Percentiles rank a stretch among this genome's conserved stretches.
Conservation (phyloP, 1,140 invertebrate genomes). For the Eumaeus atala region DNA sequence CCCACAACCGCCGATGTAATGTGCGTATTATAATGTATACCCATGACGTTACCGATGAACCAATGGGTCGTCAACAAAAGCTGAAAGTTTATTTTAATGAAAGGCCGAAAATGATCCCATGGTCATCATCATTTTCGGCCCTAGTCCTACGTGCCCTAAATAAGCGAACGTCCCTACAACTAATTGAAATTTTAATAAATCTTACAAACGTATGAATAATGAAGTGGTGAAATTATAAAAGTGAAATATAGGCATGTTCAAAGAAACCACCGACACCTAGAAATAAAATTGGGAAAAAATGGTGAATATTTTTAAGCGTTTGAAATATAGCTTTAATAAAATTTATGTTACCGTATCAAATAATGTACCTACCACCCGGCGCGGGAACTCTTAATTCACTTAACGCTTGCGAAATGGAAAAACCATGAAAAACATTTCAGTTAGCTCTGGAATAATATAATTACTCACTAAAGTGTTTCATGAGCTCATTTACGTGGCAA, state of each 20-base stretch:
- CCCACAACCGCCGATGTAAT: too few relatives aligned
- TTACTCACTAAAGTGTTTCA: too few relatives aligned
- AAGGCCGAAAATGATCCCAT: too few relatives aligned
- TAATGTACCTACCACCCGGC: constrained; percentile 2
- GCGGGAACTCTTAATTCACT: constrained; percentile 6
- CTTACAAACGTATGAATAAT: neutral
- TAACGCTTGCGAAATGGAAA: constrained; percentile 3
- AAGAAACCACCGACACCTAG: constrained; percentile 8
- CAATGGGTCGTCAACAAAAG: too few relatives aligned
- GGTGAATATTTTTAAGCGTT: constrained; percentile 7
- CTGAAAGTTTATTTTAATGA: too few relatives aligned
- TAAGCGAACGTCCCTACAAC: too few relatives aligned
- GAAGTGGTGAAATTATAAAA: neutral
- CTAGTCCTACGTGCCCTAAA: too few relatives aligned
- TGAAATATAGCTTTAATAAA: constrained; percentile 6
- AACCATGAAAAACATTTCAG: constrained; percentile 5
- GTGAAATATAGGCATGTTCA: constrained; percentile 6
- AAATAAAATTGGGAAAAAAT: neutral
- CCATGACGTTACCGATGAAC: too few relatives aligned
- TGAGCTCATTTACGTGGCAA: too few relatives aligned
- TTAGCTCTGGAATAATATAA: neutral
- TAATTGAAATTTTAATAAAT: neutral
- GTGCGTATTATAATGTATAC: too few relatives aligned
- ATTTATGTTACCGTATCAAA: constrained; percentile 9
- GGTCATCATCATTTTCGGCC: too few relatives aligned